A percentile compares a stretch with the other conserved stretches of the same genome.
phyloP scores from a whole-genome alignment of 2,113 vertebrate species.

The Paraplagusia blochii region DNA sequence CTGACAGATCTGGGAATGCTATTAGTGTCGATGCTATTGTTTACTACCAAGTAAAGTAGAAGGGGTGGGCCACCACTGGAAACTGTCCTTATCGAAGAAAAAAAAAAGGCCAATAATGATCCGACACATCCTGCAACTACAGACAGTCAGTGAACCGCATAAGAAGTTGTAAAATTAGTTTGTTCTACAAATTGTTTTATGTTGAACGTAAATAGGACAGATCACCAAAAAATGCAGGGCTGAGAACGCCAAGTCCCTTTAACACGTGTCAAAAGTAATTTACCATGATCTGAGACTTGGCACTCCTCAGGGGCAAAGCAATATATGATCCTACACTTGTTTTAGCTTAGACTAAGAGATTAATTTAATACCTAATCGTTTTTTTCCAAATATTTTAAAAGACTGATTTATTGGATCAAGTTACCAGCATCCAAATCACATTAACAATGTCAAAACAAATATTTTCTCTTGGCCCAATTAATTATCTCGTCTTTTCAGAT shows the following conservation, averaged over 20 bases:
- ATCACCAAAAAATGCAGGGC: constrained; percentile 59
- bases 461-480: constrained; percentile 75
- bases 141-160: constrained; percentile 19
- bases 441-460: constrained; percentile 72
- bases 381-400: constrained; percentile 71
- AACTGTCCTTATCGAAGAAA: constrained; percentile 38
- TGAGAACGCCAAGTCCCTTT: constrained; percentile 74
- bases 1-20: constrained; percentile 65
- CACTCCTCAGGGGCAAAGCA: constrained; percentile 69
- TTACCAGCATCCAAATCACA: constrained; percentile 77
- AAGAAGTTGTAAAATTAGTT: constrained; percentile 52
- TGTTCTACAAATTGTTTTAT: constrained; percentile 57
- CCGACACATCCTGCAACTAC: constrained; percentile 18
- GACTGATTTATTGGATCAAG: constrained; percentile 74
- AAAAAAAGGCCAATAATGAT: constrained; percentile 26
- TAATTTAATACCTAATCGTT: constrained; percentile 77
- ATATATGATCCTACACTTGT: constrained; percentile 74
- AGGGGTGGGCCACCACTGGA: constrained; percentile 33
- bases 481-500: constrained; percentile 78
- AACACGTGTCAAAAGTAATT: constrained; percentile 80
- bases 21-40: constrained; percentile 51
- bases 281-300: constrained; percentile 77
- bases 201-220: constrained; percentile 58
- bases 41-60: constrained; percentile 34
- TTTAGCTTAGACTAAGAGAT: constrained; percentile 77